A percentile compares a stretch with the other conserved stretches of the same genome.
These are phyloP conservation scores for Sebastes iracundus DNA, from an alignment of 2,797 vertebrate genomes.

Conservation along the genomic window DNA sequence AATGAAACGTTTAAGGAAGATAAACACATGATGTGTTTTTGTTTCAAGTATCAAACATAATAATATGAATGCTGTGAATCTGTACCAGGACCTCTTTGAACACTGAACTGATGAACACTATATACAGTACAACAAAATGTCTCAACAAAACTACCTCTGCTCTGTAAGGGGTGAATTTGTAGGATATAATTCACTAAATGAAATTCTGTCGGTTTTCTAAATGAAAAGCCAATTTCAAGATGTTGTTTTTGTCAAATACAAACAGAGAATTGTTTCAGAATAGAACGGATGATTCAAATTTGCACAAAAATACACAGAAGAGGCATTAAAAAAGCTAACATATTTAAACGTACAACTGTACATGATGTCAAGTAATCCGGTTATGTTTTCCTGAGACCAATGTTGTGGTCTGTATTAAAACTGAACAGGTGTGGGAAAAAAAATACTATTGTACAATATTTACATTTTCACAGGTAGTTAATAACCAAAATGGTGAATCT, in stretches of 20 bases:
- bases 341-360: conserved; percentile 15
- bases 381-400: not conserved
- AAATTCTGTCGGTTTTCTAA: not conserved
- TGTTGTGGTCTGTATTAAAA: not conserved
- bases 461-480: conserved; percentile 41
- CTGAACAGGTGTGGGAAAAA: not conserved
- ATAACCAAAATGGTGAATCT: not conserved
- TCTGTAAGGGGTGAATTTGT: not conserved
- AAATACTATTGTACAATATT: conserved; percentile 35
- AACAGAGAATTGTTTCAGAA: not conserved
- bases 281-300: not conserved
- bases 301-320: not conserved
- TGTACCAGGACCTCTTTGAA: not conserved
- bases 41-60: conserved; percentile 25
- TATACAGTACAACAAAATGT: not conserved
- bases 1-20: not conserved
- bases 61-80: not conserved
- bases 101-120: not conserved
- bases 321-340: not conserved
- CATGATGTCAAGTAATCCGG: not conserved
- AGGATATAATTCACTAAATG: not conserved
- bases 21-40: not conserved
- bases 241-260: not conserved
- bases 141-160: not conserved
- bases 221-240: not conserved